Conservation (phyloP, 2,113 vertebrate species). For the Sylvietta virens region DNA sequence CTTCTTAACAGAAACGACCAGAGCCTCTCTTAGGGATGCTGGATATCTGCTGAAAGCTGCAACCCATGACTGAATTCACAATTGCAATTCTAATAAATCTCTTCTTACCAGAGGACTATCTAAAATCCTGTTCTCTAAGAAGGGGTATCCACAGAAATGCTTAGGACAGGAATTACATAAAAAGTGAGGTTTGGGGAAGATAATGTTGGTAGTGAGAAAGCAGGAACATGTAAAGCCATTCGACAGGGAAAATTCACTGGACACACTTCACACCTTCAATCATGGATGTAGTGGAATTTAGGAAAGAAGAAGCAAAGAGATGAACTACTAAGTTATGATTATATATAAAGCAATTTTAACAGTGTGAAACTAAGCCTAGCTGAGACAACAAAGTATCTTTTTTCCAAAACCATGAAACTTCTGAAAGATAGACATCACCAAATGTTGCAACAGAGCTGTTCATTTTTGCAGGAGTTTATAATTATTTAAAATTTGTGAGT, state of each 20-base stretch:
- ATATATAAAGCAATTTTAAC: background rate
- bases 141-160: background rate
- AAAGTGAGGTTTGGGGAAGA: background rate
- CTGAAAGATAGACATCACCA: background rate
- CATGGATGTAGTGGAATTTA: background rate
- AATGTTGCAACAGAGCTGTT: background rate
- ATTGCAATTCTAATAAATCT: background rate
- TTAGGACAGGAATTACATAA: background rate
- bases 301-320: background rate
- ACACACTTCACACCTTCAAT: background rate
- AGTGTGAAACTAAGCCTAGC: background rate
- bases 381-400: background rate
- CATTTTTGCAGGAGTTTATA: background rate
- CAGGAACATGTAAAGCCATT: background rate
- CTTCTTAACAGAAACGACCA: background rate
- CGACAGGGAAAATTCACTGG: background rate
- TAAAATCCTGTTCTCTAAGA: background rate
- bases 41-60: background rate
- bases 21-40: background rate
- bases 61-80: background rate
- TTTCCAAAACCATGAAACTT: background rate
- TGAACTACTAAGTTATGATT: background rate
- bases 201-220: background rate
- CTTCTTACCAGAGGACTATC: background rate
- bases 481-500: background rate